Evolutionary conservation across 1,140 invertebrate species (phyloP), one percentile per base, ranked within the genome.

Genomic region (Cotesia typhae): DNA sequence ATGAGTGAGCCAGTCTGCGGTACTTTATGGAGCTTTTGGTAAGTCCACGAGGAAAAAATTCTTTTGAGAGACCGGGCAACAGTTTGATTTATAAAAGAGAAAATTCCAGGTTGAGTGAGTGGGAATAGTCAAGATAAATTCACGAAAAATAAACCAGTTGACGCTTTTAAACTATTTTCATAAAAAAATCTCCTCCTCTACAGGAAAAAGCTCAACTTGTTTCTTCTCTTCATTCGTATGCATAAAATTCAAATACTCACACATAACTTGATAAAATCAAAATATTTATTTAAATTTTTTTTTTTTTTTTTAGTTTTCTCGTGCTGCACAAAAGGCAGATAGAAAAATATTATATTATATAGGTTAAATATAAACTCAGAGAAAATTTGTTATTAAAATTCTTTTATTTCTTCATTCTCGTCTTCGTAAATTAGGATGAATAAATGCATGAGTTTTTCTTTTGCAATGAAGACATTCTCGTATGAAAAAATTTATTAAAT

Each of bases 21-120:
- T 41, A 67, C 47, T 53, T 41, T 55, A 67, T 67, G 51, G 51
- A 67, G 66, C 66, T 67, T 67, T 67, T 51, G 66, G 66, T 51
- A 67, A 67, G 66, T 67, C 41, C 10, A n/a, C 57, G 28, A 41
- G 7, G 66, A 55, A 67, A 67, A 51, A 67, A 65, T 17, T 0
- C 47, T 20, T 28, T 67, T 6, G 41, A 36, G 35, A 67, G 47
- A 55, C 5, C 17, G 41, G 47, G 63, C 37, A 51, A 51, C 14
- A 51, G 14, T 47, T 47, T 47, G 6, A 7, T 47, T 51, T 14
- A 20, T 36, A n/a, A 37, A 63, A 38, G 37, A 63, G 37, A 37
- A 28, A 37, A 65, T 9, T n/a, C 28, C 38, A 51, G 36, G 53
- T 6, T 67, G 41, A 67, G n/a, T 55, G 66, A 28, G 41, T 28